Base-by-base conservation (phyloP, 2,888 invertebrate genomes). In the Parapristionchus giblindavisi region DNA sequence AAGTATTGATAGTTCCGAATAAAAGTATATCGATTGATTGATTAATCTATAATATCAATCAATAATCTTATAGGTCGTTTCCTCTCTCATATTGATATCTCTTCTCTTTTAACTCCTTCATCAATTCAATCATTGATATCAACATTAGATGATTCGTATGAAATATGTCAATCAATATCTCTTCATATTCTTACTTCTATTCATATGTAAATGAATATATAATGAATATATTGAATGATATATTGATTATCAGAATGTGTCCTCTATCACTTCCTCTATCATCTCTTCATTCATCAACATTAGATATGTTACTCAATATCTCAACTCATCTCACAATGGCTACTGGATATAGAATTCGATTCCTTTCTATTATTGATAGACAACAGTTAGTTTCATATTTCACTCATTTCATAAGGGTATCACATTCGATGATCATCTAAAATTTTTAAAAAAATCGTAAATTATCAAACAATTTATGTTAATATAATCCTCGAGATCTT, bases 81-180 rank as follows among this genome's bases (percentile, higher is more conserved):
- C 17, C 24, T 48, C 40, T 21, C 65, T 17, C 66, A 68, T 40
- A 54, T 80, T 29, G 76, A 78, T 21, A 29, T 70, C 54, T 54
- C 54, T 38, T 27, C 54, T 27, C 54, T 24, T 54, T 54, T 70
- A 52, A 32, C 54, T 21, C 24, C 36, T 1, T 54, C 70, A 21
- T 36, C 70, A 8, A 34, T 70, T 40, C 24, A 34, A 0, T 14
- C 54, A 8, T 40, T 70, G 5, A 54, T 70, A 21, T 8, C 5
- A 14, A 24, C 27, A 3, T 60, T 72, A 8, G 80, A 81, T 66
- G 83, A 83, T 71, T 77, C 79, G 0, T 81, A 79, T 56, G 79
- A 81, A 51, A 29, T 79, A 6, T 79, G 79, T 24, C 80, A 80
- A 66, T 72, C 58, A 0, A 71, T 65, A 1, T 79, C 81, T 1